A percentile compares a stretch with the other conserved stretches of the same genome.
Evolutionary conservation across 2,797 vertebrate genomes (phyloP).

Genomic region (Brachymystax lenok): DNA sequence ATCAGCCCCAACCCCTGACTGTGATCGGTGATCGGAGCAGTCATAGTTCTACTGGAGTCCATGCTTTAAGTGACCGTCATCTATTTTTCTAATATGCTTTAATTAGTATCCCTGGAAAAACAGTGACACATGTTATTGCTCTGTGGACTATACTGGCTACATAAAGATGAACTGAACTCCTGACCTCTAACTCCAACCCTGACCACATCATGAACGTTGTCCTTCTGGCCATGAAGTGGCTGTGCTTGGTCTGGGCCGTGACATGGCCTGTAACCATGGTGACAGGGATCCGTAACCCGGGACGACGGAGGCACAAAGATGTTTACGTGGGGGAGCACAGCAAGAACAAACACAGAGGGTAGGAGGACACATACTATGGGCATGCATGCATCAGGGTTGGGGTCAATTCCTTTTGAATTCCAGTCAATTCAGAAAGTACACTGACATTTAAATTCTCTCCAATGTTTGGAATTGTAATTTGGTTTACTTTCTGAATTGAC

Average conservation of each 20-base stretch:
- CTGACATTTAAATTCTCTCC: no score
- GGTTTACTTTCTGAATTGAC: no score
- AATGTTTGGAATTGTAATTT: no score
- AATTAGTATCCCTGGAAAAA: no score
- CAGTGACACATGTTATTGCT: no score
- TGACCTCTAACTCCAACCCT: conserved; percentile 20
- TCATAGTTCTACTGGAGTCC: no score
- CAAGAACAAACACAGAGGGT: conserved; percentile 79
- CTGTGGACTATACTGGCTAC: no score
- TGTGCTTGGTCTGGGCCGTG: conserved; percentile 73
- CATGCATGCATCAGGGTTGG: no score
- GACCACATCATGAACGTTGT: conserved; percentile 72
- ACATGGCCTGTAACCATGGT: conserved; percentile 62
- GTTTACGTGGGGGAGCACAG: conserved; percentile 73
- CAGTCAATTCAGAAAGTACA: background rate
- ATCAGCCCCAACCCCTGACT: background rate
- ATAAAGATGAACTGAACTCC: no score
- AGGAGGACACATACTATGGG: conserved; percentile 32
- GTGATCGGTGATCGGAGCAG: background rate
- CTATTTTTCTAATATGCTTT: no score
- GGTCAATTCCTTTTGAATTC: no score
- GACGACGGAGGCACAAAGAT: conserved; percentile 76
- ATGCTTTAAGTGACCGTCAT: no score
- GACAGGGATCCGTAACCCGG: conserved; percentile 62
- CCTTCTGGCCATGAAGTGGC: conserved; percentile 69